Evolutionary conservation across 2,797 vertebrate species (phyloP).

Genomic region (Pipistrellus pygmaeus): DNA sequence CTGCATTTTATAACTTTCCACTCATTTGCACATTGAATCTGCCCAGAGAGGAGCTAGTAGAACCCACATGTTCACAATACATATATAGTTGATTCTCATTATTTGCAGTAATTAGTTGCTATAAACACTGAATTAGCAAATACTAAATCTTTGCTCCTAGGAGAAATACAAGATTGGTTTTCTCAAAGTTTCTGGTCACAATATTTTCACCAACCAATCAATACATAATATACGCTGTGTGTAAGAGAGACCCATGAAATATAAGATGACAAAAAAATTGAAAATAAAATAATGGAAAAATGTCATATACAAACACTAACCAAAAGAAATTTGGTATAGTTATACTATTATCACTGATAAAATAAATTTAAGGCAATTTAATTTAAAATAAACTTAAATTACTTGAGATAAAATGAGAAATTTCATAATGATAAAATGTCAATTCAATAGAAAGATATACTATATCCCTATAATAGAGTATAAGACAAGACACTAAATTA

Average conservation of each 20-base stretch:
- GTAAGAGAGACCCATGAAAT: not conserved
- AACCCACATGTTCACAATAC: not conserved
- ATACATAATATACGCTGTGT: not conserved
- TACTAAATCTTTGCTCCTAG: not conserved
- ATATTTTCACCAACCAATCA: not conserved
- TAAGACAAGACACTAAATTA: not conserved
- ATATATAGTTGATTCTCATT: not conserved
- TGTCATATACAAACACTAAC: not conserved
- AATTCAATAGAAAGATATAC: not conserved
- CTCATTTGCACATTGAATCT: not conserved
- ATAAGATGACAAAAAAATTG: not conserved
- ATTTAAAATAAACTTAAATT: not conserved
- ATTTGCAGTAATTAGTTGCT: not conserved
- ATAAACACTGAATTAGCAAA: not conserved
- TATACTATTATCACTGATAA: not conserved
- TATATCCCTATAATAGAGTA: not conserved
- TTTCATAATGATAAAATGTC: constrained; percentile 16
- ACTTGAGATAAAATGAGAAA: not conserved
- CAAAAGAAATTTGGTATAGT: not conserved
- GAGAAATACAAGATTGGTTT: not conserved
- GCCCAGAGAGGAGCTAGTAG: not conserved
- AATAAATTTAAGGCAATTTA: not conserved
- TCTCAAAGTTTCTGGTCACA: not conserved
- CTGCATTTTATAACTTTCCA: not conserved
- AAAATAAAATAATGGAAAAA: constrained; percentile 32